Evolutionary conservation across 2,888 invertebrate genomes (phyloP), one percentile per base, ranked within the genome.

Genomic region (Drosophila phalerata): DNA sequence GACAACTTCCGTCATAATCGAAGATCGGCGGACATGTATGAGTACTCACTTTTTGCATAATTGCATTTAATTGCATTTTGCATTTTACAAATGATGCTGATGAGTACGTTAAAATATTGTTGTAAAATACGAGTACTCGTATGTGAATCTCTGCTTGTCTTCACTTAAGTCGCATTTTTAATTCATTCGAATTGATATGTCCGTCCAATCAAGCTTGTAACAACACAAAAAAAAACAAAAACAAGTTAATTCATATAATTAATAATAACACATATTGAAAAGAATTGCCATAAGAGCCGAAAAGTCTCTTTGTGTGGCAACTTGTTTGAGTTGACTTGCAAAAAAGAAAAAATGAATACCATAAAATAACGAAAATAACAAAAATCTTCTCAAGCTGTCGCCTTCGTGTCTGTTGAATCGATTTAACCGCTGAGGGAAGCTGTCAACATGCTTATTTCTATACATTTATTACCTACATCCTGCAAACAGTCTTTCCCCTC

Each of bases 181-280:
- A 79, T 65, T 75, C 25, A 69, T 55, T 61, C 42, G 17, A 62
- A 62, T 73, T 62, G 30, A 70, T 43, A 48, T 55, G 42, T 76
- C 34, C 58, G 76, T 45, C 70, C 53, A 60, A 53, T 53, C 38
- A n/a, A 10, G 63, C 66, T 19, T 69, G 56, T 79, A 76, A 58
- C 22, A 51, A 25, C 37, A 51, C 40, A 45, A 73, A 65, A 74
- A 84, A 25, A 25, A 25, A 38, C 40, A 37, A 73, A 65, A 74
- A 85, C 83, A 81, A 73, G 85, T 70, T 73, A 71, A 79, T 88
- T 78, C 52, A 73, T 69, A 85, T 69, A 81, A 89, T 89, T 89
- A 89, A 84, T 81, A 78, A 81, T 72, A 76, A 73, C 56, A 65
- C 43, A 70, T 74, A 72, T 75, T 85, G 85, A 75, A 58, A 74